Evolutionary conservation across 2,888 invertebrate genomes (phyloP).

Genomic region (Anagyrus pseudococci): DNA sequence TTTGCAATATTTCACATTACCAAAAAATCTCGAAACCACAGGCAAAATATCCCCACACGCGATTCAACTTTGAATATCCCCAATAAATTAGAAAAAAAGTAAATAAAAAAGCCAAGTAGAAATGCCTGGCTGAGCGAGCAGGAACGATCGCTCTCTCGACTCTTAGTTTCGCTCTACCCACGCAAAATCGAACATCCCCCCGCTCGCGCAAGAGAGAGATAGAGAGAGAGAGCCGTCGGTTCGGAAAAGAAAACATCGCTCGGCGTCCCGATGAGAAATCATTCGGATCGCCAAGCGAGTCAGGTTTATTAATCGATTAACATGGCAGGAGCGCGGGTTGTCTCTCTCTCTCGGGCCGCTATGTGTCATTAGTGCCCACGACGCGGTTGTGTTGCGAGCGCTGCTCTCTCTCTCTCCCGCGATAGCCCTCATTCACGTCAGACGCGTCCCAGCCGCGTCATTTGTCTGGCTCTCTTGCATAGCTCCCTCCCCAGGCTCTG

Average conservation of each 20-base stretch:
- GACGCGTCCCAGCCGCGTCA: constrained; percentile 56
- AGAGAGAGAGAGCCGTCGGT: no score
- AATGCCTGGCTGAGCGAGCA: no score
- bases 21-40: no score
- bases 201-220: no score
- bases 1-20: no score
- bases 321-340: constrained; percentile 22
- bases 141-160: no score
- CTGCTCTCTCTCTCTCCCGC: neutral
- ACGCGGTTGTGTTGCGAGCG: constrained; percentile 24
- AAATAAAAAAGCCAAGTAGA: no score
- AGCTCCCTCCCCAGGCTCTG: neutral
- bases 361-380: constrained; percentile 53
- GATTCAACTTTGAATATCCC: no score
- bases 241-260: no score
- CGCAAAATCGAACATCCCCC: neutral
- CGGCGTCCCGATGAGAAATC: constrained; percentile 19
- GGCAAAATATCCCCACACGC: no score
- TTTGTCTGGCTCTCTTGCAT: constrained; percentile 54
- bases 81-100: no score
- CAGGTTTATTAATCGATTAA: constrained; percentile 40
- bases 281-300: constrained; percentile 10
- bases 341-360: constrained; percentile 52
- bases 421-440: constrained; percentile 55
- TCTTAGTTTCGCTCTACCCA: no score